Percentiles rank a stretch among this genome's conserved stretches.
Evolutionary conservation across 2,888 invertebrate species (phyloP).

Genomic region (Bombylius major): DNA sequence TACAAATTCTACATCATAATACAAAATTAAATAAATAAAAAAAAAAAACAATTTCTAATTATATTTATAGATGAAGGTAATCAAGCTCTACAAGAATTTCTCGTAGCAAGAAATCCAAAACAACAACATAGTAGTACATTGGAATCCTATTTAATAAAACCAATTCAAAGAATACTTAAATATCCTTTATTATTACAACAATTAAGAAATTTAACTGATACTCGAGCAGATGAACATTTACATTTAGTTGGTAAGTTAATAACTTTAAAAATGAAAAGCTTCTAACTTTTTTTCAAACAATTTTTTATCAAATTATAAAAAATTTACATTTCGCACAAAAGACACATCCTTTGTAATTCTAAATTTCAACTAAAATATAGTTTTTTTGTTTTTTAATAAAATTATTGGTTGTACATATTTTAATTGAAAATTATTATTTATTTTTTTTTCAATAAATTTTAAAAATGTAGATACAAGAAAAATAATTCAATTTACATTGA

Average conservation of each 20-base stretch:
- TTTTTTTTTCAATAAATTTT: neutral
- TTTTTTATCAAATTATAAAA: neutral
- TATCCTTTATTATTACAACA: slow-evolving; percentile 92
- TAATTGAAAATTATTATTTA: too few species aligned
- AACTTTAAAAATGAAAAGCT: neutral
- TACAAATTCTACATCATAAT: too few species aligned
- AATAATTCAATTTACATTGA: too few species aligned
- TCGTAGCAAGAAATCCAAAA: slow-evolving; percentile 85
- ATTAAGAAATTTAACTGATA: slow-evolving; percentile 84
- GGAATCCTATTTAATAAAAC: slow-evolving; percentile 96
- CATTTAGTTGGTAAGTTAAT: slow-evolving; percentile 69
- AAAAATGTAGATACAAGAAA: too few species aligned
- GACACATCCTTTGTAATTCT: too few species aligned
- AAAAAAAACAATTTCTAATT: neutral
- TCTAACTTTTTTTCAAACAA: too few species aligned
- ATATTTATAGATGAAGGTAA: slow-evolving; percentile 72
- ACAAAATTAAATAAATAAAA: too few species aligned
- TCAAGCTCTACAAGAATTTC: slow-evolving; percentile 90
- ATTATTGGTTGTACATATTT: too few species aligned
- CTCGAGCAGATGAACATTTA: slow-evolving; percentile 84
- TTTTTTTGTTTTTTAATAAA: too few species aligned
- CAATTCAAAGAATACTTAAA: slow-evolving; percentile 95
- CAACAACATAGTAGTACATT: slow-evolving; percentile 94
- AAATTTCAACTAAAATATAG: too few species aligned
- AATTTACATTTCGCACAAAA: too few species aligned